phyloP scores from a whole-genome alignment of 37 sponge, comb jelly and placozoan species.

The Dysidea cf. avara region DNA sequence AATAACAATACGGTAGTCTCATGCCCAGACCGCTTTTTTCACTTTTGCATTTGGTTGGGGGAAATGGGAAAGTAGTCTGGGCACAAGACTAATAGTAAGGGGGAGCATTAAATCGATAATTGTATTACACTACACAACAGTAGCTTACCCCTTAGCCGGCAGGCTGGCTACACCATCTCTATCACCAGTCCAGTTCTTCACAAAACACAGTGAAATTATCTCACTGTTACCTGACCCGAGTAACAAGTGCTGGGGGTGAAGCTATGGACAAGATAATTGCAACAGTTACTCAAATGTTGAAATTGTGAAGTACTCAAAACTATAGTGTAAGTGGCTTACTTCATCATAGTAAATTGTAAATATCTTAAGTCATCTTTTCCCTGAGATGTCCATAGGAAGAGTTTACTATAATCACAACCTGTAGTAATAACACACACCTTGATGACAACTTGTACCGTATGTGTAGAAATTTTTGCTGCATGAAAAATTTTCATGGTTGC shows the following conservation, averaged over 20 bases:
- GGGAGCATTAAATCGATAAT: not conserved
- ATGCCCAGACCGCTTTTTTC: too few species aligned
- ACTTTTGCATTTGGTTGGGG: too few species aligned
- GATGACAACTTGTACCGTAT: too few species aligned
- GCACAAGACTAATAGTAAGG: not conserved
- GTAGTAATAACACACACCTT: too few species aligned
- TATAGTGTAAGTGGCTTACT: too few species aligned
- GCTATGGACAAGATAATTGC: conserved; percentile 18
- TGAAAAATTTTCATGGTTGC: too few species aligned
- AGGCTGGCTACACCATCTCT: conserved; percentile 53
- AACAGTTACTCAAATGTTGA: not conserved
- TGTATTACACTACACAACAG: not conserved
- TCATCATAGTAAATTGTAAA: not conserved
- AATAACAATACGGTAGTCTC: too few species aligned
- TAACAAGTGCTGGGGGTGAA: conserved; percentile 47
- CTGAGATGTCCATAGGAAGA: conserved; percentile 71
- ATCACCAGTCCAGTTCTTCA: conserved; percentile 66
- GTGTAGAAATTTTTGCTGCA: too few species aligned
- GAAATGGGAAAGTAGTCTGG: too few species aligned
- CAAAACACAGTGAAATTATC: conserved; percentile 48
- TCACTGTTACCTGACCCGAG: conserved; percentile 41
- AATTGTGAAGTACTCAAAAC: too few species aligned
- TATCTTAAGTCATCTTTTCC: conserved; percentile 35
- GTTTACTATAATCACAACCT: conserved; percentile 68
- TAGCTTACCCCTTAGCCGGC: conserved; percentile 39